A percentile compares a stretch with the other conserved stretches of the same genome.
phyloP scores from a whole-genome alignment of 1,140 invertebrate genomes.

The Caenorhabditis inopinata region DNA sequence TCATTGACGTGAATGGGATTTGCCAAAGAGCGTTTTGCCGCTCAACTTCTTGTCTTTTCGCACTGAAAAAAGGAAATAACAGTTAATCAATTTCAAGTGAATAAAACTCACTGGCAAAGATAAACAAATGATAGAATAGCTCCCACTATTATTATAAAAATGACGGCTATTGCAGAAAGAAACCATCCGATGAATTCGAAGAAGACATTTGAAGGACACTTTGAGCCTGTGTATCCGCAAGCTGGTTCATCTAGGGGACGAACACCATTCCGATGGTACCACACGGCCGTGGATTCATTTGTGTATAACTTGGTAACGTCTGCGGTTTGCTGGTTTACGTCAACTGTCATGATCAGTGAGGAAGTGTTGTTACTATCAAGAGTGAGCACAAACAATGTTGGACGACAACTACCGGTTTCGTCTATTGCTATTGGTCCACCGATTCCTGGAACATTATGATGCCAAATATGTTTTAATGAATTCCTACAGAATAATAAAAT shows the following conservation, averaged over 20 bases:
- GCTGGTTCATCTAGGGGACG: not conserved
- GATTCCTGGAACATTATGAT: not conserved
- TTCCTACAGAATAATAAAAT: no score
- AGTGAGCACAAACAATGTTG: not conserved
- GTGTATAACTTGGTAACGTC: not conserved
- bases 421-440: not conserved
- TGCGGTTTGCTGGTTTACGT: not conserved
- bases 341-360: not conserved
- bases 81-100: no score
- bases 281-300: not conserved
- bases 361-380: not conserved
- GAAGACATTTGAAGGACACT: not conserved
- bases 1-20: slow-evolving; percentile 7
- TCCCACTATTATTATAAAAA: not conserved
- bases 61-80: not conserved
- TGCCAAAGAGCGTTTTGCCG: not conserved
- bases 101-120: not conserved
- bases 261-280: not conserved
- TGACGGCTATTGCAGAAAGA: not conserved
- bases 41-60: slow-evolving; percentile 9
- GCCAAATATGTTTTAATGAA: no score
- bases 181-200: not conserved
- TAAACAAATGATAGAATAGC: slow-evolving; percentile 2
- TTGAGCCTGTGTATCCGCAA: slow-evolving; percentile 5
- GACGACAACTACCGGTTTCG: not conserved